phyloP scores from a whole-genome alignment of 1,140 invertebrate genomes.

The Harlomillsia oculata region DNA sequence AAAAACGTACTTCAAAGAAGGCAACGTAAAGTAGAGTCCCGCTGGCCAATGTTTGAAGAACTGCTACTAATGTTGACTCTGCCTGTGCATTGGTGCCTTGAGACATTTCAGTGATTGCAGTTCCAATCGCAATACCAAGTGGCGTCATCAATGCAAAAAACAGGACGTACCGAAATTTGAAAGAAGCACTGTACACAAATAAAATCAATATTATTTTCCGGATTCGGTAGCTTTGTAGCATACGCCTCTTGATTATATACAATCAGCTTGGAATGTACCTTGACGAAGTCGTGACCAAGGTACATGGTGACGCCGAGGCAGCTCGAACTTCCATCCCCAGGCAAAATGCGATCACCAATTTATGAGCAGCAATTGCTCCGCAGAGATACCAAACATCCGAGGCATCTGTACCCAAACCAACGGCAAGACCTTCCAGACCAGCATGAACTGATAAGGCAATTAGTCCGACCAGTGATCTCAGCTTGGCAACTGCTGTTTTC shows the following conservation, averaged over 20 bases:
- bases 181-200: slow-evolving; percentile 23
- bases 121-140: slow-evolving; percentile 32
- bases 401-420: slow-evolving; percentile 51
- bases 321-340: slow-evolving; percentile 55
- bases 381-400: slow-evolving; percentile 58
- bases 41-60: slow-evolving; percentile 32
- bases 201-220: too few relatives aligned
- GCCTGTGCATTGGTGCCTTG: slow-evolving; percentile 14
- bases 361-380: slow-evolving; percentile 50
- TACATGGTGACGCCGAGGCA: slow-evolving; percentile 31
- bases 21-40: slow-evolving; percentile 35
- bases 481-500: slow-evolving; percentile 16
- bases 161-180: slow-evolving; percentile 35
- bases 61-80: slow-evolving; percentile 29
- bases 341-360: slow-evolving; percentile 64
- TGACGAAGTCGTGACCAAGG: slow-evolving; percentile 33
- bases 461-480: slow-evolving; percentile 24
- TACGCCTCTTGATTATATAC: background rate
- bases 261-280: slow-evolving; percentile 16
- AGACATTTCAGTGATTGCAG: slow-evolving; percentile 30
- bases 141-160: slow-evolving; percentile 35
- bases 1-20: slow-evolving; percentile 32
- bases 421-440: slow-evolving; percentile 68
- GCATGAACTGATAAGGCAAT: slow-evolving; percentile 65
- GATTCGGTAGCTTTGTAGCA: too few relatives aligned